These are phyloP conservation scores for Carlito syrichta DNA, from an alignment of 2,113 vertebrate species.

Conservation along the genomic window DNA sequence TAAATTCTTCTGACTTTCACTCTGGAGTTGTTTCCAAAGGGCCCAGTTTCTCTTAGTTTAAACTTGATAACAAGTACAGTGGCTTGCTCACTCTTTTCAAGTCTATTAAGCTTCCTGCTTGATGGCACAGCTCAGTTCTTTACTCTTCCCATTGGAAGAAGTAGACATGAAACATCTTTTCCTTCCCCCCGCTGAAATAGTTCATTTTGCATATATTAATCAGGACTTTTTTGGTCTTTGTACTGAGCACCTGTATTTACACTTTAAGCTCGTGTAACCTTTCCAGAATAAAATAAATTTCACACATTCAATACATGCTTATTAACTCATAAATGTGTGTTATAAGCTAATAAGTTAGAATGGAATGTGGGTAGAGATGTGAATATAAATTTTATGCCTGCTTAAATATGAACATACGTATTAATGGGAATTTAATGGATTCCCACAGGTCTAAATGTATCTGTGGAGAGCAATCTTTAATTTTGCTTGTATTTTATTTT, in stretches of 20 bases:
- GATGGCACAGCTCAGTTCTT: neutral
- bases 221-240: neutral
- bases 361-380: neutral
- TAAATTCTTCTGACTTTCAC: neutral
- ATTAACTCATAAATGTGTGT: slow-evolving; percentile 25
- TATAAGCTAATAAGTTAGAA: slow-evolving; percentile 10
- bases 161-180: neutral
- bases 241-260: slow-evolving; percentile 16
- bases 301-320: neutral
- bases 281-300: slow-evolving; percentile 15
- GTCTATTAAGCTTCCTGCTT: neutral
- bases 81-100: neutral
- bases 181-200: neutral
- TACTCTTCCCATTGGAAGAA: neutral
- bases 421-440: slow-evolving; percentile 45
- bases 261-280: neutral
- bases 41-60: neutral
- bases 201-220: neutral
- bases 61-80: neutral
- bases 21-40: neutral
- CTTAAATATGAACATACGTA: slow-evolving; percentile 5
- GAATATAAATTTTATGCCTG: slow-evolving; percentile 30
- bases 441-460: slow-evolving; percentile 48
- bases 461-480: slow-evolving; percentile 9
- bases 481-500: slow-evolving; percentile 47